Evolutionary conservation across 2,113 vertebrate species (phyloP).

Genomic region (Thunnus maccoyii): DNA sequence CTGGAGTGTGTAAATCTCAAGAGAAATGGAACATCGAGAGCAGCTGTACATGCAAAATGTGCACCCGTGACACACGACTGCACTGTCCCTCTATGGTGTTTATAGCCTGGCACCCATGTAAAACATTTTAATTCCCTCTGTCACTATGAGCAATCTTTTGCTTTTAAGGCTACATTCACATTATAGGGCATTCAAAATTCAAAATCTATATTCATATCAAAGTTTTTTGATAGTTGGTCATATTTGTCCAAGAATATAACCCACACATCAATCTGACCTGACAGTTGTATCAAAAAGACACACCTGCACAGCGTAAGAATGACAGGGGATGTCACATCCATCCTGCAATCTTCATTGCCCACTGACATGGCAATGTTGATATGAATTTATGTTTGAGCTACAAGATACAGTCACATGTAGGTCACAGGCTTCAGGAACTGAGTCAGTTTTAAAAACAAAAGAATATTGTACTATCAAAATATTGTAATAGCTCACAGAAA

Average conservation of each 20-base stretch:
- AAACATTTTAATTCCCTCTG: conserved; percentile 51
- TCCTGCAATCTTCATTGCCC: conserved; percentile 43
- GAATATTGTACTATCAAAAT: too few relatives aligned
- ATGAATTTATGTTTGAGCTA: conserved; percentile 32
- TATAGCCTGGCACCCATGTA: conserved; percentile 31
- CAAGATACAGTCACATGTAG: conserved; percentile 37
- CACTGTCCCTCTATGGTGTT: conserved; percentile 13
- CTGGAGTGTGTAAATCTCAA: conserved; percentile 68
- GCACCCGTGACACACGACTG: conserved; percentile 31
- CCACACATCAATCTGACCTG: conserved; percentile 48
- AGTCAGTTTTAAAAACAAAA: conserved; percentile 7
- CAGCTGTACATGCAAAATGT: conserved; percentile 35
- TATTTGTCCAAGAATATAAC: conserved; percentile 24
- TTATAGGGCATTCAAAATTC: not conserved
- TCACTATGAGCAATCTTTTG: conserved; percentile 27
- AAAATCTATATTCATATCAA: not conserved
- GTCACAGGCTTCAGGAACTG: conserved; percentile 27
- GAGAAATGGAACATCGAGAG: conserved; percentile 51
- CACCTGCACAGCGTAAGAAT: conserved; percentile 25
- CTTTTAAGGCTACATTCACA: not conserved
- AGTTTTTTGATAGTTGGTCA: conserved; percentile 3
- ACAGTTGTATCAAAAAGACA: conserved; percentile 54
- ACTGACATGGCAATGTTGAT: conserved; percentile 46
- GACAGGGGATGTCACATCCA: conserved; percentile 53
- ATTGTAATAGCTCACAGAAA: too few relatives aligned